Base-by-base conservation (phyloP, 1,140 invertebrate species). In the Hyles euphorbiae region DNA sequence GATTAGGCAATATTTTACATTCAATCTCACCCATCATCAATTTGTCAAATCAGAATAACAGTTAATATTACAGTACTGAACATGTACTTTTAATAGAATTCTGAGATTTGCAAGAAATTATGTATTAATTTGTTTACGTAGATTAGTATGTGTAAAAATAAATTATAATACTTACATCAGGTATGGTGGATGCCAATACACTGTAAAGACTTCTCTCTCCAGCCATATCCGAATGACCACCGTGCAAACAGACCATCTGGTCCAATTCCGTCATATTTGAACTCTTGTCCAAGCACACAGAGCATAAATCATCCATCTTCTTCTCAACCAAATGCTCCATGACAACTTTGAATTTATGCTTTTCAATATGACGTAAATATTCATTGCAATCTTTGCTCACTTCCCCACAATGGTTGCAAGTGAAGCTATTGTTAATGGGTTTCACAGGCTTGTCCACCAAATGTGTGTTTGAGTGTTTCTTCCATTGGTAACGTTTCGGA, bases 351-450 rank as follows among this genome's bases (percentile, higher is more conserved):
- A 88, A 88, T n/a, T 84, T 83, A 63, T 88, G 86, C 56, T 87
- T 88, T 44, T 88, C 86, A 44, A 83, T 65, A 65, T 88, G 86
- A 34, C 77, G 76, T 53, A 85, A 69, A 70, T 87, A 77, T 56
- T 70, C 56, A 8, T 60, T 59, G 7, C 76, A 66, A 34, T 63
- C 65, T 6, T 71, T 63, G 52, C 34, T 78, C 2, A 50, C n/a
- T 43, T 63, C 33, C 3, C 72, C 78, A 73, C 86, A 88, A 52
- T 72, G 56, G 3, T 65, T 66, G 45, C 83, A 87, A 61, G 65
- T 62, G 55, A 78, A 81, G 1, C 10, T 64, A 7, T 63, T 56
- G 34, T 68, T 58, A 43, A 43, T 8, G 53, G 32, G 2, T 34
- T 5, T 43, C 8, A 33, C 43, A 4, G 7, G 34, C 2, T 43